A percentile compares a stretch with the other conserved stretches of the same genome.
phyloP scores from a whole-genome alignment of 2,113 vertebrate species.

The Ictalurus furcatus region DNA sequence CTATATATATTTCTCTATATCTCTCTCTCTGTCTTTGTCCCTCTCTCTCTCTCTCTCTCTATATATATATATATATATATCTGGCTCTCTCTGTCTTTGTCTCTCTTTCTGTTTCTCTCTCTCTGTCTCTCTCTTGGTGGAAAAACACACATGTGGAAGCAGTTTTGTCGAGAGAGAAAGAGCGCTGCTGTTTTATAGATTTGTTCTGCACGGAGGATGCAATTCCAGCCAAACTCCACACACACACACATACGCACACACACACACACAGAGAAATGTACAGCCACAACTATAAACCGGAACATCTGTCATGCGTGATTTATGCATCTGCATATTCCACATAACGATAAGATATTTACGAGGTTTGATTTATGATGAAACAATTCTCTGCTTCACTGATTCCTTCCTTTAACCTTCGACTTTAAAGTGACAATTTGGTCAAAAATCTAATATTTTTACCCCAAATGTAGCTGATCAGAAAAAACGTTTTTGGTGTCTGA shows the following conservation, averaged over 20 bases:
- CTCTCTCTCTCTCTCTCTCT: not conserved
- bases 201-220: slow-evolving; percentile 24
- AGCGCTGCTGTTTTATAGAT: slow-evolving; percentile 34
- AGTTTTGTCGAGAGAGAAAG: slow-evolving; percentile 22
- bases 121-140: not conserved
- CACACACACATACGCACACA: not conserved
- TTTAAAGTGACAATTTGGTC: not conserved
- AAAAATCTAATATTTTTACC: not conserved
- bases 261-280: slow-evolving; percentile 14
- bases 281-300: slow-evolving; percentile 1
- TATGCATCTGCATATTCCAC: slow-evolving; percentile 20
- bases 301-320: slow-evolving; percentile 21
- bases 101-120: not conserved
- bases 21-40: not conserved
- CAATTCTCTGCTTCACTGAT: not conserved
- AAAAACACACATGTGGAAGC: slow-evolving; percentile 28
- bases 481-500: not conserved
- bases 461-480: not conserved
- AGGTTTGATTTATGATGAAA: not conserved
- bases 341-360: slow-evolving; percentile 10
- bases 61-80: not conserved
- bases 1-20: not conserved
- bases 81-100: not conserved
- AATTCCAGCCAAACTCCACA: slow-evolving; percentile 2
- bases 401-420: not conserved